A percentile compares a stretch with the other conserved stretches of the same genome.
Evolutionary conservation across 2,113 vertebrate species (phyloP).

Genomic region (Datnioides undecimradiatus): DNA sequence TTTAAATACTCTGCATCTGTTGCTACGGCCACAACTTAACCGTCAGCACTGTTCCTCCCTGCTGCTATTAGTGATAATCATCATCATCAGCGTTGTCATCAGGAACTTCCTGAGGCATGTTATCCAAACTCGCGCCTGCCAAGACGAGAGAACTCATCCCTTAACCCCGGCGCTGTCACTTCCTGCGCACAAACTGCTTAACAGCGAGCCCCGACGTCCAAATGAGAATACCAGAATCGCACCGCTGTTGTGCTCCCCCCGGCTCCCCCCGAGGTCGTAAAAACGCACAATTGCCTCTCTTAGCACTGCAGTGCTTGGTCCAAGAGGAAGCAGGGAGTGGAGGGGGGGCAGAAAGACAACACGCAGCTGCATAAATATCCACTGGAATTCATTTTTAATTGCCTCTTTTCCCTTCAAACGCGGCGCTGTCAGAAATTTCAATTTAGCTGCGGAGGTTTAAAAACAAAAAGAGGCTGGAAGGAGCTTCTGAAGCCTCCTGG

Average conservation of each 20-base stretch:
- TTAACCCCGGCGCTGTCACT: not conserved
- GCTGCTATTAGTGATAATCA: not conserved
- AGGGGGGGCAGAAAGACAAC: not conserved
- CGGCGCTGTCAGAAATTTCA: constrained; percentile 45
- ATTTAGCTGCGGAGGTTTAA: constrained; percentile 43
- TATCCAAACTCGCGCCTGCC: not conserved
- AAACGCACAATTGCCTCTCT: constrained; percentile 40
- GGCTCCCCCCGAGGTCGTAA: constrained; percentile 17
- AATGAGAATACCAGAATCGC: constrained; percentile 39
- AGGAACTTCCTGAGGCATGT: constrained; percentile 12
- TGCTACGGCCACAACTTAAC: not conserved
- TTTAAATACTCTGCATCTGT: not conserved
- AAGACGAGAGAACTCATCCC: constrained; percentile 17
- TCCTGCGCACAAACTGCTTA: not conserved
- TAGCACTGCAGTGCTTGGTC: not conserved
- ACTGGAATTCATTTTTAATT: constrained; percentile 64
- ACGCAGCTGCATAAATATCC: constrained; percentile 70
- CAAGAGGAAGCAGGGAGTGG: not conserved
- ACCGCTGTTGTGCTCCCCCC: not conserved
- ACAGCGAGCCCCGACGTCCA: constrained; percentile 1
- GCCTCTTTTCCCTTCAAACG: constrained; percentile 48
- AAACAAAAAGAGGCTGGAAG: constrained; percentile 52
- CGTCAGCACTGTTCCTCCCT: not conserved
- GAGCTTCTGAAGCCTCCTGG: constrained; percentile 37
- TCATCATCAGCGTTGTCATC: not conserved